Evolutionary conservation across 2,888 invertebrate species (phyloP).

Genomic region (Adelognathus sp.): DNA sequence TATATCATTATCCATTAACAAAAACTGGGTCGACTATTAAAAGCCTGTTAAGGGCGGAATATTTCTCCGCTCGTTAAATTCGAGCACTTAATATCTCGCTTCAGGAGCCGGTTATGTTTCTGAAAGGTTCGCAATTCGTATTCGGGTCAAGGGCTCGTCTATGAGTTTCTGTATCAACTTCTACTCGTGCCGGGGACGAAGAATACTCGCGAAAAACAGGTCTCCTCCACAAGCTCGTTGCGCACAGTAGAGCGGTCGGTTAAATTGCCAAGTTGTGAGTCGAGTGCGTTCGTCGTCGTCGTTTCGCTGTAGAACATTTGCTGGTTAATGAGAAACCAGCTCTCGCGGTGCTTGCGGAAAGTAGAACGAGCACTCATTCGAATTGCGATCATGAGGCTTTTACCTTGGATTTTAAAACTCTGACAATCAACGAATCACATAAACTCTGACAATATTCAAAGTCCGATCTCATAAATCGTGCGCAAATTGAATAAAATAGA

Average conservation of each 20-base stretch:
- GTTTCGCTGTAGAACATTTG: background rate
- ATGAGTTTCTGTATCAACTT: constrained; percentile 18
- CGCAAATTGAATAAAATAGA: background rate
- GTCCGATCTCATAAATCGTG: background rate
- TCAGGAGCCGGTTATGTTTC: background rate
- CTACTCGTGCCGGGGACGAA: constrained; percentile 3
- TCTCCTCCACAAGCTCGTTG: constrained; percentile 30
- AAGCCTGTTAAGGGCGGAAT: background rate
- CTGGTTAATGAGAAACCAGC: background rate
- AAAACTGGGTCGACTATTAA: background rate
- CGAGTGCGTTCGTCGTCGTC: background rate
- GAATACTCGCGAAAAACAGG: constrained; percentile 37
- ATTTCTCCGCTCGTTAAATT: background rate
- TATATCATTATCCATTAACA: background rate
- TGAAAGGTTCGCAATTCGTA: constrained; percentile 36
- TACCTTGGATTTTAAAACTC: background rate
- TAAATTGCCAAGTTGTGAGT: constrained; percentile 20
- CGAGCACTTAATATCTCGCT: constrained; percentile 25
- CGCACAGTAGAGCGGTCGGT: constrained; percentile 16
- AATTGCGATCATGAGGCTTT: background rate
- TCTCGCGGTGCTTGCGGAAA: background rate
- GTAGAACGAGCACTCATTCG: background rate
- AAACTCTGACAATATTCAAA: background rate
- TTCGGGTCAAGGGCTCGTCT: constrained; percentile 50
- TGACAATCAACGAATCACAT: background rate